phyloP scores from a whole-genome alignment of 2,888 invertebrate species.

The Iphiclides podalirius region DNA sequence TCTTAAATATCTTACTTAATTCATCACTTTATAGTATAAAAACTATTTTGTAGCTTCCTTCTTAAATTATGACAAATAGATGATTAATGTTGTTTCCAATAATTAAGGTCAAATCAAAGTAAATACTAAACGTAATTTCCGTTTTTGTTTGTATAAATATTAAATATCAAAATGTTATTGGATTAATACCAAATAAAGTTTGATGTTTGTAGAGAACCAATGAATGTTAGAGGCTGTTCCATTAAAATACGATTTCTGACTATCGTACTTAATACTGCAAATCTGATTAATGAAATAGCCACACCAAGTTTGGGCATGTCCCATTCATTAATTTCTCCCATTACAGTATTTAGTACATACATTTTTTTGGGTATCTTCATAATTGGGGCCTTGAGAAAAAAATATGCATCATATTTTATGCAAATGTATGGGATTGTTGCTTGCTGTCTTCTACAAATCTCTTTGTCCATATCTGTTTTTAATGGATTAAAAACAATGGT shows the following conservation, averaged over 20 bases:
- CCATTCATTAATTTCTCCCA: slow-evolving; percentile 53
- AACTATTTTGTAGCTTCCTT: not conserved
- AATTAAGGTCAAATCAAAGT: not conserved
- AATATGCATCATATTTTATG: slow-evolving; percentile 45
- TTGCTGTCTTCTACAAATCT: slow-evolving; percentile 44
- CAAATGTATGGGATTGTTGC: slow-evolving; percentile 49
- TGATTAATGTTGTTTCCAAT: too few species aligned
- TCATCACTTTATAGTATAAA: too few species aligned
- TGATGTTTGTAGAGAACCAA: slow-evolving; percentile 35
- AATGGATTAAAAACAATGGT: slow-evolving; percentile 34
- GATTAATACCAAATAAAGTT: slow-evolving; percentile 38
- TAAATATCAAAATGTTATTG: too few species aligned
- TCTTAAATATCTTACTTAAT: too few species aligned
- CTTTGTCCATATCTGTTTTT: slow-evolving; percentile 45
- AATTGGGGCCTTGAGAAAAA: slow-evolving; percentile 33
- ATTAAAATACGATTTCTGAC: slow-evolving; percentile 48
- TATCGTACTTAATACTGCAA: slow-evolving; percentile 53
- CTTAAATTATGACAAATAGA: not conserved
- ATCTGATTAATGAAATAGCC: slow-evolving; percentile 56
- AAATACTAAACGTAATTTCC: too few species aligned
- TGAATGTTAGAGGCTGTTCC: slow-evolving; percentile 45
- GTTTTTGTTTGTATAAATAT: too few species aligned
- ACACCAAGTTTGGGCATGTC: slow-evolving; percentile 43
- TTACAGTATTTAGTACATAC: slow-evolving; percentile 50
- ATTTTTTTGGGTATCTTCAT: slow-evolving; percentile 47